phyloP scores from a whole-genome alignment of 2,797 vertebrate species.

The Sorex maritimensis region DNA sequence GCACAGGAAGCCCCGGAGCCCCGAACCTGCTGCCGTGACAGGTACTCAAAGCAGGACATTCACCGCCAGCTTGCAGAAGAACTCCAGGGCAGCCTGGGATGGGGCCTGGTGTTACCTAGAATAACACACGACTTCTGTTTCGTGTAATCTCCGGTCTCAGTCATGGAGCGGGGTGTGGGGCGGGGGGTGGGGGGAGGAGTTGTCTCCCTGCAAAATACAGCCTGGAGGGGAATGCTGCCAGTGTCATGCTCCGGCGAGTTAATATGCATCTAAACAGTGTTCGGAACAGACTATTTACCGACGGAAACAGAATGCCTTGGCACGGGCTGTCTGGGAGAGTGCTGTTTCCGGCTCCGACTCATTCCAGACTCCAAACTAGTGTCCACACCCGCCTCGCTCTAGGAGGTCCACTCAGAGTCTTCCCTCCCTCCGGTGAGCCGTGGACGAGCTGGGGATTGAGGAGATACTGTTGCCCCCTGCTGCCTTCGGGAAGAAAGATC shows the following conservation, averaged over 20 bases:
- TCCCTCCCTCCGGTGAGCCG: constrained; percentile 51
- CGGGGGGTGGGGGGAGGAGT: not conserved
- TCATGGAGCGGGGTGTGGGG: not conserved
- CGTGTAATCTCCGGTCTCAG: constrained; percentile 56
- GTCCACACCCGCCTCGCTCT: not conserved
- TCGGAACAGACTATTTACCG: constrained; percentile 79
- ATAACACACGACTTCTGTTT: constrained; percentile 62
- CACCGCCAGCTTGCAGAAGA: constrained; percentile 67
- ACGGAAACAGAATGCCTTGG: constrained; percentile 75
- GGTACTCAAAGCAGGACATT: not conserved
- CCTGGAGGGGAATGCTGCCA: constrained; percentile 48
- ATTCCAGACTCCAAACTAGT: constrained; percentile 63
- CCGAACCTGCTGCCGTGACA: not conserved
- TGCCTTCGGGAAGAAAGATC: constrained; percentile 72
- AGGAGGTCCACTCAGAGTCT: constrained; percentile 17
- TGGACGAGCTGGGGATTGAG: constrained; percentile 10
- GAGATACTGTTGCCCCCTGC: constrained; percentile 74
- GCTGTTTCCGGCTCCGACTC: constrained; percentile 38
- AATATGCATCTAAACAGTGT: constrained; percentile 70
- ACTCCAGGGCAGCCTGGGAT: not conserved
- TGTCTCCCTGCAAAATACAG: constrained; percentile 23
- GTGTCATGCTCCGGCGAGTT: constrained; percentile 34
- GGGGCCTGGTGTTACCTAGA: not conserved
- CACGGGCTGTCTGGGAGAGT: constrained; percentile 53
- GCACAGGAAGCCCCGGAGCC: not conserved